A percentile compares a stretch with the other conserved stretches of the same genome.
Conservation (phyloP, 2,888 invertebrate species). For the Oscheius myriophilus region DNA sequence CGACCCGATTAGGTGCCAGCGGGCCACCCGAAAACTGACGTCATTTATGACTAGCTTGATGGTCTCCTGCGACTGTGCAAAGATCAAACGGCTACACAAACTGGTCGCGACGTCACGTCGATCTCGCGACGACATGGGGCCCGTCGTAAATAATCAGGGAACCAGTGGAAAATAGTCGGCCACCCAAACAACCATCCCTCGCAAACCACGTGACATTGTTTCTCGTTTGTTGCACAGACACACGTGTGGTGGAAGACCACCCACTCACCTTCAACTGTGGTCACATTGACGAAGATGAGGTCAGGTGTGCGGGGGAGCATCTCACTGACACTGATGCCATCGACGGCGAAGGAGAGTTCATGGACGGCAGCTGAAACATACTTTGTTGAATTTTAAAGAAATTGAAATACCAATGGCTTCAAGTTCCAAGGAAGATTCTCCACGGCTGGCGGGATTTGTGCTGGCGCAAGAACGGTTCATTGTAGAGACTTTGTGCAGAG, state of each 20-base stretch:
- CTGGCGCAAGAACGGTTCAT: slow-evolving; percentile 56
- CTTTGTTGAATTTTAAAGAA: too few relatives aligned
- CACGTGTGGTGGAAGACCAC: not conserved
- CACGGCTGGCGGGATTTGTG: slow-evolving; percentile 44
- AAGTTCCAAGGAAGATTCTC: slow-evolving; percentile 61
- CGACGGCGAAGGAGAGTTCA: slow-evolving; percentile 83
- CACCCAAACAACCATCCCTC: too few relatives aligned
- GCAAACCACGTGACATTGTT: too few relatives aligned
- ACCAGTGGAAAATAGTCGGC: too few relatives aligned
- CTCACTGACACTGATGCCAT: slow-evolving; percentile 77
- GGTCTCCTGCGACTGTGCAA: too few relatives aligned
- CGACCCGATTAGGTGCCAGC: too few relatives aligned
- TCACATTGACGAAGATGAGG: slow-evolving; percentile 81
- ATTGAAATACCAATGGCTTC: slow-evolving; percentile 59
- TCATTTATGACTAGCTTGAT: too few relatives aligned
- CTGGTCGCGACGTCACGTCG: too few relatives aligned
- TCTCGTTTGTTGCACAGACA: not conserved
- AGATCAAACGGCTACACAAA: too few relatives aligned
- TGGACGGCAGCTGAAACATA: slow-evolving; percentile 79
- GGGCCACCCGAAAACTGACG: too few relatives aligned
- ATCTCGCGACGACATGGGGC: too few relatives aligned
- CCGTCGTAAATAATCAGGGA: too few relatives aligned
- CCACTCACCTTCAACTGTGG: slow-evolving; percentile 78
- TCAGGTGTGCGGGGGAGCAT: slow-evolving; percentile 76
- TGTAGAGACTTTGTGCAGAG: slow-evolving; percentile 63